A percentile compares a stretch with the other conserved stretches of the same genome.
Evolutionary conservation across 2,888 invertebrate genomes (phyloP).

Genomic region (Xanthia togata): DNA sequence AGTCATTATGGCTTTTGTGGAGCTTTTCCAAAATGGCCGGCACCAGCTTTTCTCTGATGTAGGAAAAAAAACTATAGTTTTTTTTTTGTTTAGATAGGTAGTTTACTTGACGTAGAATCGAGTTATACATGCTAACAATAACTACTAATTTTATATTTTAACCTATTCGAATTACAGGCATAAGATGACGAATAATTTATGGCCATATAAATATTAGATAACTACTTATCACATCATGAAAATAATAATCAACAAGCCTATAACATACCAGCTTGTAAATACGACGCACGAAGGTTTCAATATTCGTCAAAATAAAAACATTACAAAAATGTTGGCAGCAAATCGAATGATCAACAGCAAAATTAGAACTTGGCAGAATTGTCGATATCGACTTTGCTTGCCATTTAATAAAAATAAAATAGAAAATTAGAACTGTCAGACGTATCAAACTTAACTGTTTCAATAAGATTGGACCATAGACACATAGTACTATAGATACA

Average conservation of each 20-base stretch:
- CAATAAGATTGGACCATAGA: not conserved
- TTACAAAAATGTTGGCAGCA: not conserved
- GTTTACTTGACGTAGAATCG: not conserved
- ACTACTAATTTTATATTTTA: not conserved
- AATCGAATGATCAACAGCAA: not conserved
- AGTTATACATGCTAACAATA: not conserved
- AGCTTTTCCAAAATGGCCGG: not conserved
- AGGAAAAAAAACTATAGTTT: not conserved
- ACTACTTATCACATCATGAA: not conserved
- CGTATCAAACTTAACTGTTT: not conserved
- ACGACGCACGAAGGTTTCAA: not conserved
- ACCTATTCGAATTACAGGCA: not conserved
- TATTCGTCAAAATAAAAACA: not conserved
- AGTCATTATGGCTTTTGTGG: not conserved
- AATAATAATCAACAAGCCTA: not conserved
- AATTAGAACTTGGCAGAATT: too few species aligned
- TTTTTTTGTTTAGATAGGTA: not conserved
- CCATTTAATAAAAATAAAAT: too few species aligned
- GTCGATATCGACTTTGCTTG: too few species aligned
- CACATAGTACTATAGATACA: not conserved
- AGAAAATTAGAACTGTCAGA: not conserved
- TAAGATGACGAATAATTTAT: not conserved
- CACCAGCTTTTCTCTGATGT: not conserved
- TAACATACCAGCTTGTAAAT: not conserved
- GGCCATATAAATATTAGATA: not conserved